A percentile compares a stretch with the other conserved stretches of the same genome.
Evolutionary conservation across 2,797 vertebrate species (phyloP).

Genomic region (Pipistrellus kuhlii): DNA sequence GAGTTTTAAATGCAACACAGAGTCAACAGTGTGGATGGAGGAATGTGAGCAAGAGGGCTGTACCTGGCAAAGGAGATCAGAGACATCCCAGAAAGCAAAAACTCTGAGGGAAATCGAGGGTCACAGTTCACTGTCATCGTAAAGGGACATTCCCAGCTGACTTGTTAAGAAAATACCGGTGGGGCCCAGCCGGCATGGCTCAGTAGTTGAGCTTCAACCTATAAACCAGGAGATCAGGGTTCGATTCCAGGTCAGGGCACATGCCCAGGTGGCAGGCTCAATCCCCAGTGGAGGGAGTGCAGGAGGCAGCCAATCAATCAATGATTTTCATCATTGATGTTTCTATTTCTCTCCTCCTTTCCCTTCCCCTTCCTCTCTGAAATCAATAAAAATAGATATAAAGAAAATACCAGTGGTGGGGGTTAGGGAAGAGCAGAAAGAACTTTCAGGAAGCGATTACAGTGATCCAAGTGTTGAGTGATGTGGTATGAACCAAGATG

Average conservation of each 20-base stretch:
- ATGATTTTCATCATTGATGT: no score
- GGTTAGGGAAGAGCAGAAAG: not conserved
- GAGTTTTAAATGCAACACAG: not conserved
- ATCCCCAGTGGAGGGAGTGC: no score
- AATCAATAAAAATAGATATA: no score
- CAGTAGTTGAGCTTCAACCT: no score
- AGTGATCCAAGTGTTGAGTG: not conserved
- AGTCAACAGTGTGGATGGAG: no score
- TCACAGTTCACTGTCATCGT: not conserved
- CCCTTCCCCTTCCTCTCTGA: no score
- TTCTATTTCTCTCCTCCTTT: no score
- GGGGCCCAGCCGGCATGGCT: no score
- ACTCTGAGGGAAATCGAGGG: not conserved
- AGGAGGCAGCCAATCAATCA: no score
- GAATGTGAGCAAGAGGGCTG: rapidly evolving
- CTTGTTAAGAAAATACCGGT: not conserved
- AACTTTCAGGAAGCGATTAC: not conserved
- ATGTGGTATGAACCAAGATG: not conserved
- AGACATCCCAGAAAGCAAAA: not conserved
- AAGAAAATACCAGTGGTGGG: not conserved
- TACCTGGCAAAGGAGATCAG: not conserved
- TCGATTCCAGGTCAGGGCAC: no score
- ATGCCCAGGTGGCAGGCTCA: no score
- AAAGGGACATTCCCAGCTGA: not conserved
- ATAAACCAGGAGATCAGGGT: no score